A percentile compares a stretch with the other conserved stretches of the same genome.
These are phyloP conservation scores for Lepidocyrtoides sp. DNA, from an alignment of 2,888 invertebrate genomes.

Conservation along the genomic window DNA sequence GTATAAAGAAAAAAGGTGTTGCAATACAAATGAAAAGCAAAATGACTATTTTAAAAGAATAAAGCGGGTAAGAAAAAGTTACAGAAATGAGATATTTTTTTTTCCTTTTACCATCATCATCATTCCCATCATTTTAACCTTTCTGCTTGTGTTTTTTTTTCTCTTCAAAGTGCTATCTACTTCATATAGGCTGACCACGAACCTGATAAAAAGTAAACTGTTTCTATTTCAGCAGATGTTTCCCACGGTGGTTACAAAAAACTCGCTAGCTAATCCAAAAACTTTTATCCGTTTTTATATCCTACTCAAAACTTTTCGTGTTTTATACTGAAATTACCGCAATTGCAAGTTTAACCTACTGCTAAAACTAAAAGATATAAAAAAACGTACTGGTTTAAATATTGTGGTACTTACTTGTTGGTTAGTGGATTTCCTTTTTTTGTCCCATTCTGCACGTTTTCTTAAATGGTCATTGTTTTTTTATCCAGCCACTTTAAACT, in stretches of 20 bases:
- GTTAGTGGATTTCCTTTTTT: not conserved
- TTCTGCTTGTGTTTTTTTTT: not conserved
- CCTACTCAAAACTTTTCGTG: not conserved
- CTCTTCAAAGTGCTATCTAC: too few relatives aligned
- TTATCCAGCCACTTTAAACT: slow-evolving; percentile 7
- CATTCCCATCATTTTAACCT: not conserved
- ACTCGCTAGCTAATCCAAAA: slow-evolving; percentile 33
- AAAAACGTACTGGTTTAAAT: too few relatives aligned
- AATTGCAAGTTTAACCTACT: too few relatives aligned
- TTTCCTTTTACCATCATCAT: not conserved
- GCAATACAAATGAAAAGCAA: not conserved
- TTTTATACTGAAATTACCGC: slow-evolving; percentile 2
- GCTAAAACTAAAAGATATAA: too few relatives aligned
- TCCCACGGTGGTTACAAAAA: slow-evolving; percentile 35
- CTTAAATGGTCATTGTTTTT: not conserved
- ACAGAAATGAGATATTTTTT: slow-evolving; percentile 12
- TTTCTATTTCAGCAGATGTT: slow-evolving; percentile 1
- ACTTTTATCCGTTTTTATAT: slow-evolving; percentile 17
- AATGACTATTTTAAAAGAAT: not conserved
- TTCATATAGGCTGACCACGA: not conserved
- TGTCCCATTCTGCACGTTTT: slow-evolving; percentile 10
- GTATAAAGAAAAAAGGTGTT: not conserved
- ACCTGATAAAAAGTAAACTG: not conserved
- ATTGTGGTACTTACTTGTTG: slow-evolving; percentile 11
- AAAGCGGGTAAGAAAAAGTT: slow-evolving; percentile 8